Base-by-base conservation (phyloP, 53 echinoderm and acorn worm genomes). In the Paracentrotus lividus region DNA sequence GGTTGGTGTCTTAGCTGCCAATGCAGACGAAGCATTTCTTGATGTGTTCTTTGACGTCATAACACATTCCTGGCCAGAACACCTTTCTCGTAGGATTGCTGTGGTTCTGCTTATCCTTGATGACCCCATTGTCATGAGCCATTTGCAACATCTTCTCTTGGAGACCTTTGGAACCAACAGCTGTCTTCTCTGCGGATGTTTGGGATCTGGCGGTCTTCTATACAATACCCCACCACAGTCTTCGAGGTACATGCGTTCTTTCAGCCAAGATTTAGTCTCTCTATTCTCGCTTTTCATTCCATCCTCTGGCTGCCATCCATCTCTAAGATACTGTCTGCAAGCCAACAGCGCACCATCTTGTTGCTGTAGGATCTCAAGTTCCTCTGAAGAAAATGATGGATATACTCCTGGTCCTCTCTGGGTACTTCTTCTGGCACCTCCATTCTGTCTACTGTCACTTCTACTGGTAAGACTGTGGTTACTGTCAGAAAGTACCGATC, bases 41-140 rank as follows among this genome's bases (percentile, higher is more conserved):
- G 21, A 96, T 72, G 29, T 95, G 77, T 8, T 26, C 58, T 20
- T 76, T 77, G 5, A 96, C 94, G 58, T 96, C 94, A 40, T 91
- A 76, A 9, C 90, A 56, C 49, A 96, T 36, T 15, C 91, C 85
- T 32, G 94, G 95, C 95, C 95, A 96, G 55, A 90, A 96, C 96
- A 96, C 23, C 90, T 52, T 0, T 31, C 42, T 36, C 87, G 68
- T 13, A 96, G 57, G 18, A 96, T 78, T 2, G 14, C 81, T 12
- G 86, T 27, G 0, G 96, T 96, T 24, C 94, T 86, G 23, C 58
- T 86, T 26, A 90, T 53, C n/a, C 96, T 66, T 93, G 95, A 60
- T 89, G 93, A 23, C 90, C 93, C 95, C 93, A 93, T 18, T 93
- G 61, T 95, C 95, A 68, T 95, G 95, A 1, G 91, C 90, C 42